These are phyloP conservation scores for Xestia c-nigrum DNA, from an alignment of 2,888 invertebrate species.

Conservation along the genomic window DNA sequence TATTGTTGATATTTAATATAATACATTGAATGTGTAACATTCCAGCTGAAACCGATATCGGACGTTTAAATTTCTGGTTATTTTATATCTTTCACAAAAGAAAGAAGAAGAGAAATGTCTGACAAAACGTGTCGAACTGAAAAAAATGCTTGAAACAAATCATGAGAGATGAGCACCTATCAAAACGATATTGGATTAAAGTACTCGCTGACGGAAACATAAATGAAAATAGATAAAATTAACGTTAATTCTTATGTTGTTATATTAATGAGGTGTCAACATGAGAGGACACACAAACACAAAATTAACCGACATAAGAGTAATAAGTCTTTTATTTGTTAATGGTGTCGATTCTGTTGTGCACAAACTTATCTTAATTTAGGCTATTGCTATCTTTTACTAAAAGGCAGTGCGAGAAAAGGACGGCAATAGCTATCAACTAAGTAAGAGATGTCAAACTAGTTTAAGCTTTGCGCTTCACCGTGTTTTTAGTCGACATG, in stretches of 20 bases:
- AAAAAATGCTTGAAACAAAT: not conserved
- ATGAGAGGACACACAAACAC: not conserved
- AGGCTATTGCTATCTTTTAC: too few relatives aligned
- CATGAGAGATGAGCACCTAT: not conserved
- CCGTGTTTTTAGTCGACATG: too few relatives aligned
- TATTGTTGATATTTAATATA: not conserved
- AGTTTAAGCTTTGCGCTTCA: too few relatives aligned
- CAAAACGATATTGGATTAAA: not conserved
- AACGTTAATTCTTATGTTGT: not conserved
- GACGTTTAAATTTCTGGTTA: not conserved
- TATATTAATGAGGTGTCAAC: not conserved
- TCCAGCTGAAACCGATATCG: too few relatives aligned
- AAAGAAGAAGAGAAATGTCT: not conserved
- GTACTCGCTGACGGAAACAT: not conserved
- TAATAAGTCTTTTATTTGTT: not conserved
- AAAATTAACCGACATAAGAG: not conserved
- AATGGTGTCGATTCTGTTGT: too few relatives aligned
- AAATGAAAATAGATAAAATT: not conserved
- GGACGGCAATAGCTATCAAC: too few relatives aligned
- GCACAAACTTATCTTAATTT: too few relatives aligned
- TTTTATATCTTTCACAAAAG: too few relatives aligned
- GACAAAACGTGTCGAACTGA: not conserved
- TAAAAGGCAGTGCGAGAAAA: too few relatives aligned
- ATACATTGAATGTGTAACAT: not conserved
- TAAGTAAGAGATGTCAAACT: too few relatives aligned